Base-by-base conservation (phyloP, 30 jellyfish, hydroid and myxozoan genomes). In the Calvadosia cruxmelitensis region DNA sequence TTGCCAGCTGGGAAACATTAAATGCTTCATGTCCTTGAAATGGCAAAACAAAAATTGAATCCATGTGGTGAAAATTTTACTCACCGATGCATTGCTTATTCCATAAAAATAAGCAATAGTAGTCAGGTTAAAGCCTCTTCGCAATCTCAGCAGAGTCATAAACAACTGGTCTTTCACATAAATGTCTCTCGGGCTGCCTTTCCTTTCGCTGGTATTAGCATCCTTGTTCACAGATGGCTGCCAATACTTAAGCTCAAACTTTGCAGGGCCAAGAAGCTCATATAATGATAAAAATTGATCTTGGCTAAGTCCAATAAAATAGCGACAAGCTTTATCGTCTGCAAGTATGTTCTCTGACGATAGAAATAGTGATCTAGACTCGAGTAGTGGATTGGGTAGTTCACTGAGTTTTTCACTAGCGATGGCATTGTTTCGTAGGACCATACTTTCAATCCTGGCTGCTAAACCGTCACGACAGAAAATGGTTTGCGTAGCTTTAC, bases 221-320 rank as follows among this genome's bases (percentile, higher is more conserved):
- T 20, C 57, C 15, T 42, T 42, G 20, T 5, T 20, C 10, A 20
- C 57, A 42, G 15, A 5, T 10, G 15, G 10, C 10, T 5, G 20
- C 94, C 83, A 73, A 31, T 64, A 81, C 16, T 48, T 36, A 23
- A 81, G 52, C 16, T 81, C 49, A 48, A 61, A 81, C 42, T 81
- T 81, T 53, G 94, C 90, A 33, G 78, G 85, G n/a, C 85, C 92
- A 34, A 75, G 84, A 76, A 67, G 69, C 27, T 82, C 69, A 70
- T 74, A 82, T 29, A 82, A 78, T 1, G 79, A 72, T 33, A 50
- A 49, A 66, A 82, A 83, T 70, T 83, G 93, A 1, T 35, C 74
- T 3, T 81, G 81, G 31, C 51, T 32, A 15, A 74, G 65, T 2
- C 94, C 94, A 31, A 36, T 66, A 26, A 82, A 82, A 75, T 50